Evolutionary conservation across 1,140 invertebrate species (phyloP), one percentile per base, ranked within the genome.

Genomic region (Drosophila auraria): DNA sequence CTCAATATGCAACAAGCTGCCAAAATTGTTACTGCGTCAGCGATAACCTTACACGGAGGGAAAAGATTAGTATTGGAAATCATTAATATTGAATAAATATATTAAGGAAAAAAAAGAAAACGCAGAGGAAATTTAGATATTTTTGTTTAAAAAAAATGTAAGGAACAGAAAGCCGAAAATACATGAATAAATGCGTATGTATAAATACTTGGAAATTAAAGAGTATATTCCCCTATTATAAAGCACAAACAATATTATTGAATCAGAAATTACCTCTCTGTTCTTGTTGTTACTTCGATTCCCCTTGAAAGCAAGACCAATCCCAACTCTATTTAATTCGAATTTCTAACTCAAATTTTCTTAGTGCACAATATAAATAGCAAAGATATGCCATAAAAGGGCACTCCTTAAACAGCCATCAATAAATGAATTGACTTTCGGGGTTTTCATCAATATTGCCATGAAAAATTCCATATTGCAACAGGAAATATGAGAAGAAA

Each of bases 401-500:
- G 33, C 36, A n/a, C 59, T 49, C 58, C 66, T 70, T 70, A 69
- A 70, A 69, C 64, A 38, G 25, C 36, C 33, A 51, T 73, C 74
- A 62, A 78, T 70, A 60, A 78, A 70, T 62, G 75, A 78, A 78
- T 78, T 78, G 75, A 69, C 75, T 78, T 61, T 33, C 50, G 49
- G 61, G 50, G 38, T 23, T 54, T 71, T 42, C 69, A 84, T 81
- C 82, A 84, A 84, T 84, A 84, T 81, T 57, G 60, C 76, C 78
- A 78, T 81, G 69, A 89, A 89, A 84, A 78, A 90, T 84, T 87
- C 69, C 78, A 71, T 77, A 79, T 84, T 87, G 74, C 82, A 68
- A 72, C 58, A 70, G 38, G 69, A 33, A 83, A 80, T 77, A 70
- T 72, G 64, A 77, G 20, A 20, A 20, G 20, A 78, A 75, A 70